Base-by-base conservation (phyloP, 35 echinoderm and acorn worm species). In the Ptychodera flava region DNA sequence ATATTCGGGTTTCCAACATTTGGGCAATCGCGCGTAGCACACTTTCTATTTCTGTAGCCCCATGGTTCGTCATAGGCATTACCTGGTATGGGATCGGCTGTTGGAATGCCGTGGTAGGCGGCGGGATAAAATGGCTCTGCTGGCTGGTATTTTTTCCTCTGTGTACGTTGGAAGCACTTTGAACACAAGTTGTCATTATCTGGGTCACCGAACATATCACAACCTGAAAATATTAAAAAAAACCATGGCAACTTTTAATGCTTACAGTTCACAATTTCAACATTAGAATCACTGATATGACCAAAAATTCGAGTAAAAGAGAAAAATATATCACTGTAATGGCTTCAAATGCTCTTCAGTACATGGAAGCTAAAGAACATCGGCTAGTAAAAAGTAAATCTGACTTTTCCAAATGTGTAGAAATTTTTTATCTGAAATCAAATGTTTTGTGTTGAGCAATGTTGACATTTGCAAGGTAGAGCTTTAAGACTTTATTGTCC, bases 1-100 rank as follows among this genome's bases (percentile, higher is more conserved):
- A 94, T 88, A 33, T 94, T 78, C 1, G 78, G 29, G 29, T 94
- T 94, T 33, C 88, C 92, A 28, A 82, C 85, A 14, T 91, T 85
- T 0, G 1, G 16, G 37, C 92, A 94, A 1, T 77, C 85, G 6
- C 31, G 30, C 28, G 16, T 29, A 28, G 36, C 77, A 37, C 91
- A 92, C 82, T 79, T 84, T 33, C 31, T 81, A 79, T 80, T 76
- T 83, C 85, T 91, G 30, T 33, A 37, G 33, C 78, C 78, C 28
- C 38, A 30, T 6, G 29, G 82, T 15, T 28, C 35, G 16, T 31
- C n/a, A 14, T 76, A 32, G 28, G 15, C 31, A 27, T 32, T 85
- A 36, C 35, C 33, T 34, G 33, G 33, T 34, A 35, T 12, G 32
- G 82, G 16, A 36, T 36, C 0, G 35, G 33, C 34, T 82, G 31